Evolutionary conservation across 2,113 vertebrate species (phyloP).

Genomic region (Tinamus guttatus): DNA sequence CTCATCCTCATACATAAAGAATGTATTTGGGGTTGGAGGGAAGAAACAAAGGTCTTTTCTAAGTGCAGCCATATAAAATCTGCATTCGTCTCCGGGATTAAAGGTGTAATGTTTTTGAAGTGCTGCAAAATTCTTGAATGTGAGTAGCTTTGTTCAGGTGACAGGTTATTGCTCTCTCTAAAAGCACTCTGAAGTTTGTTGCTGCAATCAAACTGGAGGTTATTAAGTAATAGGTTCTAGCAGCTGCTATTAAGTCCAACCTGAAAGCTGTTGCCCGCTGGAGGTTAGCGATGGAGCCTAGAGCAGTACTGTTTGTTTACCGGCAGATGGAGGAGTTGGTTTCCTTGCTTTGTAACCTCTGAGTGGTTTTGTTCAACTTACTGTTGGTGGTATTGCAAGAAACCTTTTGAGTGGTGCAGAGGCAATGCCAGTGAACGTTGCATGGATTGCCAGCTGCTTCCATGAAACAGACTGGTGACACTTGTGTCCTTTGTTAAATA

Average conservation of each 20-base stretch:
- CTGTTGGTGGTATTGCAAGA: neutral
- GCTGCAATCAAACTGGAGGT: neutral
- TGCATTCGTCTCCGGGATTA: neutral
- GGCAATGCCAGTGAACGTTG: neutral
- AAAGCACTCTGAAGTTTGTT: neutral
- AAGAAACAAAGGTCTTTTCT: neutral
- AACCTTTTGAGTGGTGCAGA: neutral
- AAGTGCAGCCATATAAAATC: neutral
- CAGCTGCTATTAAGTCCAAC: neutral
- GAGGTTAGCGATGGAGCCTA: neutral
- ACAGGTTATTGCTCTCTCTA: neutral
- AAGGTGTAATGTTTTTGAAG: neutral
- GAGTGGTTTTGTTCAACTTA: constrained; percentile 4
- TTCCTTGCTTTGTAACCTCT: neutral
- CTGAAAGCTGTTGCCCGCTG: neutral
- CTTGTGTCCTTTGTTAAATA: neutral
- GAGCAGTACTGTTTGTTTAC: constrained; percentile 8
- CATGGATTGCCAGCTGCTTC: neutral
- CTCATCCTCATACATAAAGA: neutral
- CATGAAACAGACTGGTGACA: neutral
- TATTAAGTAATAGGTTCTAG: too few relatives aligned
- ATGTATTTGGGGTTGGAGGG: neutral
- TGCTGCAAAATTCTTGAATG: neutral
- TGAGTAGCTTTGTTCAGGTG: neutral
- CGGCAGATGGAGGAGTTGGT: constrained; percentile 5